Percentiles rank a stretch among this genome's conserved stretches.
Conservation (phyloP, 2,888 invertebrate genomes). For the Ctenicera cuprea region DNA sequence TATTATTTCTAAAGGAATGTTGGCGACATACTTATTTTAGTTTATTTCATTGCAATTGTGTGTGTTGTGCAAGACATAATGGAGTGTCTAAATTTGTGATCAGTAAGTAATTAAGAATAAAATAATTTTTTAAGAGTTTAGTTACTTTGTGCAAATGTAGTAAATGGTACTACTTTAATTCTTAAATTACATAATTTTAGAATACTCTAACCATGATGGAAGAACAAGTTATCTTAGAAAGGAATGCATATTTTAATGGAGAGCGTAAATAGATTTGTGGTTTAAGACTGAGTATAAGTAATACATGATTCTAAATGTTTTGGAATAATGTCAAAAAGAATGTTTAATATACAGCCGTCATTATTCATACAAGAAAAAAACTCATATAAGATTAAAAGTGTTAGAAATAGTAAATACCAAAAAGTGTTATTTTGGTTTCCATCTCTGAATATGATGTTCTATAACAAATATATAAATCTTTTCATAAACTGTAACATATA, state of each 20-base stretch:
- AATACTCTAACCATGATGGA: conserved; percentile 34
- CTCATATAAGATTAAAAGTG: not conserved
- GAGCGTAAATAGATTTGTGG: not conserved
- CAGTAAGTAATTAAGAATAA: not conserved
- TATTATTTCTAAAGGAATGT: not conserved
- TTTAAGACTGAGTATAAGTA: not conserved
- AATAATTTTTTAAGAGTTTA: not conserved
- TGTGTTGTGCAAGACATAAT: conserved; percentile 43
- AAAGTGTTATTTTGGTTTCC: not conserved
- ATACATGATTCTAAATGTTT: conserved; percentile 1
- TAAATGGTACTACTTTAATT: too few relatives aligned
- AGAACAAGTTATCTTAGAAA: conserved; percentile 32
- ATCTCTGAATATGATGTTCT: not conserved
- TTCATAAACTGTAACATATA: not conserved
- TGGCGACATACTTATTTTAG: not conserved
- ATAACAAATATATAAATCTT: conserved; percentile 8
- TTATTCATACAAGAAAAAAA: not conserved
- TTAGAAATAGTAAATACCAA: not conserved
- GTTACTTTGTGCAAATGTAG: not conserved
- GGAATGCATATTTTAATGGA: conserved; percentile 20
- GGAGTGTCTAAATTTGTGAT: conserved; percentile 17
- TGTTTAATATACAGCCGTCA: not conserved
- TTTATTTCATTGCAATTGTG: conserved; percentile 37
- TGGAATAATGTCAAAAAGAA: not conserved
- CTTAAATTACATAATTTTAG: not conserved